These are phyloP conservation scores for Pomatorhinus ruficollis DNA, from an alignment of 2,113 vertebrate genomes.

Conservation along the genomic window DNA sequence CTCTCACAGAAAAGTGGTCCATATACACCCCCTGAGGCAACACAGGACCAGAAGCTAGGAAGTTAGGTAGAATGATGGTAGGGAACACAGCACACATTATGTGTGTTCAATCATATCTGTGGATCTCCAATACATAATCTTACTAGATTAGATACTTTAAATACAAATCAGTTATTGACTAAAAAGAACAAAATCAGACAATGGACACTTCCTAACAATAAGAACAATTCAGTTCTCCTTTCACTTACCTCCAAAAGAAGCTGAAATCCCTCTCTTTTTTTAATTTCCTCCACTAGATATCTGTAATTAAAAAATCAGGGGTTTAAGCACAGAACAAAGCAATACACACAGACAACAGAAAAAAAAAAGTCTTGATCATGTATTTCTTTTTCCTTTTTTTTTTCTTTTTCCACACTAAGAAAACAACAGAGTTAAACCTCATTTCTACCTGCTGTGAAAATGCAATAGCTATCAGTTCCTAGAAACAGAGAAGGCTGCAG, in stretches of 20 bases:
- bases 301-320: constrained; percentile 61
- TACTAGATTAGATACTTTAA: not conserved
- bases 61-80: not conserved
- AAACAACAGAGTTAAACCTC: not conserved
- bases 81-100: not conserved
- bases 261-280: constrained; percentile 80
- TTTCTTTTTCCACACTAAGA: not conserved
- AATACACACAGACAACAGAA: not conserved
- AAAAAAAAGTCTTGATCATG: not conserved
- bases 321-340: not conserved
- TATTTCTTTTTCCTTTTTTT: not conserved
- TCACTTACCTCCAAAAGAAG: constrained; percentile 78
- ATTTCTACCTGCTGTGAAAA: constrained; percentile 46
- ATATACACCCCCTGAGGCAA: not conserved
- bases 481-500: constrained; percentile 3
- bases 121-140: not conserved
- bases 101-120: not conserved
- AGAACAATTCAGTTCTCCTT: not conserved
- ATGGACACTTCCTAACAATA: not conserved
- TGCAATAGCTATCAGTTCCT: not conserved
- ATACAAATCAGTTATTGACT: not conserved
- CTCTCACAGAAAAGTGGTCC: not conserved
- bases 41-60: not conserved
- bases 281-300: constrained; percentile 81
- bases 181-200: not conserved